Evolutionary conservation across 2,113 vertebrate genomes (phyloP).

Genomic region (Clarias batrachus): DNA sequence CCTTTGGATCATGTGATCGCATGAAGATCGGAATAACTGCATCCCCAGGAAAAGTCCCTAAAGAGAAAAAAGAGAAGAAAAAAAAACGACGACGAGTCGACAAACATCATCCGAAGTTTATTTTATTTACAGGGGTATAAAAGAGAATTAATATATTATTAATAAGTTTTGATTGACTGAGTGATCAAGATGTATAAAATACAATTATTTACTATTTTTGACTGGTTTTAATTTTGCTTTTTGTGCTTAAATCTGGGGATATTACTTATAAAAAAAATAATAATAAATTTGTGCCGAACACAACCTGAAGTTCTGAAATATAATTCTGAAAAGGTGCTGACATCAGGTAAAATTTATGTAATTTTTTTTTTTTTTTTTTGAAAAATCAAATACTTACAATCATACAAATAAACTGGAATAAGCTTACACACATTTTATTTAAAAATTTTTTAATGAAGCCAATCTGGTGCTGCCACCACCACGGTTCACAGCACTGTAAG

Average conservation of each 20-base stretch:
- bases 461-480: no score
- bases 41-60: background rate
- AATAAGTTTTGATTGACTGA: background rate
- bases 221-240: conserved; percentile 21
- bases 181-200: background rate
- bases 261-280: background rate
- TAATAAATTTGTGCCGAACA: background rate
- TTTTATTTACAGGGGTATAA: conserved; percentile 11
- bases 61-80: background rate
- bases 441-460: background rate
- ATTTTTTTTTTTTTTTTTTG: background rate
- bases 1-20: background rate
- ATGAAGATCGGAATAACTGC: background rate
- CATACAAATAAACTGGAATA: background rate
- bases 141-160: conserved; percentile 32
- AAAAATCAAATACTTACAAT: background rate
- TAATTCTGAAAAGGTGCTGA: background rate
- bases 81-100: no score
- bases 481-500: conserved; percentile 44
- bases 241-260: background rate
- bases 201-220: conserved; percentile 8
- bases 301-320: background rate
- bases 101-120: background rate
- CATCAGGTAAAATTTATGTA: background rate
- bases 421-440: background rate